Conservation (phyloP, 2,888 invertebrate species). For the Entomobrya proxima region DNA sequence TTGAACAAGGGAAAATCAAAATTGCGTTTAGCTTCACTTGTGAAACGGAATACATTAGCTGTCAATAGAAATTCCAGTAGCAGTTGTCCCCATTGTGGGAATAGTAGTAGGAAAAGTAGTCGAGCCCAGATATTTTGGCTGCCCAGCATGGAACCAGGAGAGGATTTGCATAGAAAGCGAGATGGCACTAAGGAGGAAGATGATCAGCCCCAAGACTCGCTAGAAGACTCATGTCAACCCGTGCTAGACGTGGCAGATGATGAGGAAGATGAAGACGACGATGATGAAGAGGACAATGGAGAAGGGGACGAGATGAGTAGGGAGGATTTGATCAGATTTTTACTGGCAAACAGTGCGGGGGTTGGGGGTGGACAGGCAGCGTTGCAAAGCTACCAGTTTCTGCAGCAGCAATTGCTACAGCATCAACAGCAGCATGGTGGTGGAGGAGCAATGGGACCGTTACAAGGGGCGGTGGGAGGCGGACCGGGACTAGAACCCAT, state of each 20-base stretch:
- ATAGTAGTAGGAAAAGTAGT: neutral
- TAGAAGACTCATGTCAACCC: constrained; percentile 53
- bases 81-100: neutral
- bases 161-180: constrained; percentile 60
- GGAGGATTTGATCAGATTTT: constrained; percentile 60
- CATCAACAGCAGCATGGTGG: constrained; percentile 32
- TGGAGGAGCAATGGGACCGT: constrained; percentile 20
- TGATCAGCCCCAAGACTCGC: constrained; percentile 46
- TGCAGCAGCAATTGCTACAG: constrained; percentile 42
- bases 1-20: constrained; percentile 35
- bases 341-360: constrained; percentile 50
- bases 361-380: neutral
- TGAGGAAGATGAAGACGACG: constrained; percentile 34
- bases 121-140: neutral
- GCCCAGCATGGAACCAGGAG: constrained; percentile 61
- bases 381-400: constrained; percentile 41
- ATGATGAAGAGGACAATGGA: constrained; percentile 42
- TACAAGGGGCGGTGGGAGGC: constrained; percentile 57
- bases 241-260: neutral
- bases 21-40: neutral
- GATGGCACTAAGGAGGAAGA: constrained; percentile 38
- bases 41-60: constrained; percentile 34
- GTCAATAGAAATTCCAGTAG: neutral
- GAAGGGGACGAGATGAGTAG: constrained; percentile 58
- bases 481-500: constrained; percentile 66